A percentile compares a stretch with the other conserved stretches of the same genome.
These are phyloP conservation scores for Bucco capensis DNA, from an alignment of 2,113 vertebrate species.

Conservation along the genomic window DNA sequence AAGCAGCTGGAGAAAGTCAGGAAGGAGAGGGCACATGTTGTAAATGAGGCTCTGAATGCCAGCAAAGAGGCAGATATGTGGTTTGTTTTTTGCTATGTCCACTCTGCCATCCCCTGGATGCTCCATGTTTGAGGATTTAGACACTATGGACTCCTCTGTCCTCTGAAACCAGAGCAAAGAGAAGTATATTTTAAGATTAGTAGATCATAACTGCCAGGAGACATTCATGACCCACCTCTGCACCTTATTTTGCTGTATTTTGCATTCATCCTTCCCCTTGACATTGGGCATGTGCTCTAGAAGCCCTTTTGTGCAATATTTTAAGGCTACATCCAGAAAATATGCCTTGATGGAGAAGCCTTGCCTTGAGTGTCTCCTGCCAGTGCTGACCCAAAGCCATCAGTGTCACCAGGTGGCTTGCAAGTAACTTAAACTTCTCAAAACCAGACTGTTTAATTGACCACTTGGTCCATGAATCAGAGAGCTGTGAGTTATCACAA, in stretches of 20 bases:
- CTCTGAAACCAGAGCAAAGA: neutral
- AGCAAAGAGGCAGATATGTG: neutral
- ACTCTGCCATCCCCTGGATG: neutral
- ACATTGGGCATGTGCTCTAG: neutral
- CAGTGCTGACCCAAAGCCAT: neutral
- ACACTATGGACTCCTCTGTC: neutral
- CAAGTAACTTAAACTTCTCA: neutral
- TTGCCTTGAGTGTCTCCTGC: neutral
- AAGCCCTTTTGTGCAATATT: neutral
- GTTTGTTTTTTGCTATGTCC: neutral
- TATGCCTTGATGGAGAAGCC: neutral
- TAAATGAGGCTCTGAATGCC: neutral
- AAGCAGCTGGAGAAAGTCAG: neutral
- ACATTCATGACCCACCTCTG: neutral
- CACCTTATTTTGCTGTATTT: neutral
- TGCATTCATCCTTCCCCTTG: neutral
- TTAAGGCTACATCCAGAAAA: neutral
- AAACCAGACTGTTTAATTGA: neutral
- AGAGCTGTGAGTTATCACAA: neutral
- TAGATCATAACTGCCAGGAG: neutral
- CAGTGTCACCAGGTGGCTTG: neutral
- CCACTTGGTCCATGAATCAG: neutral
- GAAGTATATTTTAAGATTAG: neutral
- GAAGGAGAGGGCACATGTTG: rapidly evolving
- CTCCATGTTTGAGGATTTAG: neutral